Evolutionary conservation across 2,797 vertebrate species (phyloP).

Genomic region (Enteromius anoplus): DNA sequence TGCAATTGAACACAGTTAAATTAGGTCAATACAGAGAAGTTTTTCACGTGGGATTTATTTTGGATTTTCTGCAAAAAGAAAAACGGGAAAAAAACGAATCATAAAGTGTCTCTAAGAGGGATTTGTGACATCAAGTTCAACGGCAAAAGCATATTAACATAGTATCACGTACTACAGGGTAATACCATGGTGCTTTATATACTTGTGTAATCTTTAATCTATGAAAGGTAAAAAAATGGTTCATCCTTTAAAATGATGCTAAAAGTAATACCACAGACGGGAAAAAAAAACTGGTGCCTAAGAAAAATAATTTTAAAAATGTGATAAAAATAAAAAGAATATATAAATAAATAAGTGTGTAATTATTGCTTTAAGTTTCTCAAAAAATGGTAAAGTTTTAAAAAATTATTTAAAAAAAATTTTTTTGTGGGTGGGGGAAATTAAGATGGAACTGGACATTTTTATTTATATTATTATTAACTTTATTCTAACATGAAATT

Average conservation of each 20-base stretch:
- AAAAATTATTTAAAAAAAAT: too few species aligned
- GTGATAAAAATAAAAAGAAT: background rate
- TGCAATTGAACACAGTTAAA: background rate
- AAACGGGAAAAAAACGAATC: background rate
- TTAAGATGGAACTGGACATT: background rate
- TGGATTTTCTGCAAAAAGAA: background rate
- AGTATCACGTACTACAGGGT: background rate
- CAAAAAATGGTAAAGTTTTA: too few species aligned
- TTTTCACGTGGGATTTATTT: background rate
- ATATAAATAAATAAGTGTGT: background rate
- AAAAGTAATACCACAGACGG: conserved; percentile 2
- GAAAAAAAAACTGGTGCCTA: background rate
- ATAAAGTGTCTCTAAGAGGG: background rate
- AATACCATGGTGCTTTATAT: background rate
- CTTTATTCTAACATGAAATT: background rate
- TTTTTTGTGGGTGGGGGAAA: background rate
- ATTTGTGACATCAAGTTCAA: background rate
- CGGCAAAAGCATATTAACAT: background rate
- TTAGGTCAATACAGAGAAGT: too few species aligned
- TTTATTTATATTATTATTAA: background rate
- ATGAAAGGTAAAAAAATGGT: background rate
- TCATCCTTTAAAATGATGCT: background rate
- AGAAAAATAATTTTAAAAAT: too few species aligned
- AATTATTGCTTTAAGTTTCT: background rate
- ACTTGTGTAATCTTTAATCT: background rate